phyloP scores from a whole-genome alignment of 2,113 vertebrate species.

The Sylvietta virens region DNA sequence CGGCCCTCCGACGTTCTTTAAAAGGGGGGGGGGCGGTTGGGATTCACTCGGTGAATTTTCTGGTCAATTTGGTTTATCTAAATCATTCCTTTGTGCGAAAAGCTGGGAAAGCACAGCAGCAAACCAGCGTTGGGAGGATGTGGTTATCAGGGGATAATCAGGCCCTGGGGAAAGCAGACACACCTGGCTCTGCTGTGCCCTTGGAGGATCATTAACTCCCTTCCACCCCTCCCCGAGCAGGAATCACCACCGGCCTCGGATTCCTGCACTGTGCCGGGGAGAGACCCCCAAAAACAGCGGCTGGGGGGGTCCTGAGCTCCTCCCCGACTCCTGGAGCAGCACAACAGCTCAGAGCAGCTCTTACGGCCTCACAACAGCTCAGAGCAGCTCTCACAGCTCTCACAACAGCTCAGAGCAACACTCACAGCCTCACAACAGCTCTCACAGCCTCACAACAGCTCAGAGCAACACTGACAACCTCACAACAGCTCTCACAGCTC shows the following conservation, averaged over 20 bases:
- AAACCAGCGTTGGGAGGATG: conserved; percentile 61
- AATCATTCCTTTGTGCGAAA: conserved; percentile 69
- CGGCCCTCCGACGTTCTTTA: background rate
- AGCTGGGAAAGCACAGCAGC: background rate
- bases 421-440: no score
- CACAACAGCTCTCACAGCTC: no score
- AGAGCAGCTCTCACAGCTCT: no score
- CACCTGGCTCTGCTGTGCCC: conserved; percentile 60
- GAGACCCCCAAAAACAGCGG: background rate
- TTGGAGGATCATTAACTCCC: conserved; percentile 17
- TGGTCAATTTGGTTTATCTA: conserved; percentile 54
- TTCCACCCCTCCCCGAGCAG: background rate
- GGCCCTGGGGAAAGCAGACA: conserved; percentile 60
- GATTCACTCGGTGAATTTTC: conserved; percentile 14
- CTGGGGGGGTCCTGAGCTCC: background rate
- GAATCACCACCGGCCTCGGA: background rate
- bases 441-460: no score
- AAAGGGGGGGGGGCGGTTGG: background rate
- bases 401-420: no score
- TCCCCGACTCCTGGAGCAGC: background rate
- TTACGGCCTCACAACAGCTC: no score
- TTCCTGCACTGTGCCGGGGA: background rate
- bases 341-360: background rate
- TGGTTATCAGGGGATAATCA: conserved; percentile 71
- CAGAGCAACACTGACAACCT: no score